Evolutionary conservation across 2,113 vertebrate genomes (phyloP).

Genomic region (Arizona elegans): DNA sequence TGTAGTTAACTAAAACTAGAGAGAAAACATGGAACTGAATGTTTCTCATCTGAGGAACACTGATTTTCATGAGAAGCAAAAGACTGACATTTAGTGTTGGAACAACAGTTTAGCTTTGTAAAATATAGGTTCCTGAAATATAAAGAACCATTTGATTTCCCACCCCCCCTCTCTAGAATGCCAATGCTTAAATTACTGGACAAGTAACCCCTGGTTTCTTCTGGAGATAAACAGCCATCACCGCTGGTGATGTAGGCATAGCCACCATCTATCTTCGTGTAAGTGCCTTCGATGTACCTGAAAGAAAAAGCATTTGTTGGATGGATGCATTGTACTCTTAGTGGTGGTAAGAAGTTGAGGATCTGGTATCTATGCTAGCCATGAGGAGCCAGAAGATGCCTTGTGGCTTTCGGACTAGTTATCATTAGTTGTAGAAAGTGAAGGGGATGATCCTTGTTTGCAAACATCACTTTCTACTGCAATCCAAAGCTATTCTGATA

Average conservation of each 20-base stretch:
- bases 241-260: neutral
- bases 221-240: neutral
- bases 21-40: slow-evolving; percentile 44
- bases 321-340: too few relatives aligned
- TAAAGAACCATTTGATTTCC: slow-evolving; percentile 3
- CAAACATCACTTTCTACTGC: too few relatives aligned
- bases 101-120: slow-evolving; percentile 47
- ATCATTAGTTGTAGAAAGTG: neutral
- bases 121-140: slow-evolving; percentile 48
- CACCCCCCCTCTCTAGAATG: slow-evolving; percentile 37
- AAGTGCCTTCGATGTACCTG: neutral
- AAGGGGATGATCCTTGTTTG: too few relatives aligned
- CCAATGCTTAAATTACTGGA: slow-evolving; percentile 36
- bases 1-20: slow-evolving; percentile 40
- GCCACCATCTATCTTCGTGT: neutral
- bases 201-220: slow-evolving; percentile 10
- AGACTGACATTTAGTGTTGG: slow-evolving; percentile 46
- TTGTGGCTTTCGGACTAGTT: neutral
- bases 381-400: neutral
- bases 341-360: neutral
- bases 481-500: too few relatives aligned
- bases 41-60: slow-evolving; percentile 48
- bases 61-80: slow-evolving; percentile 42
- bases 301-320: too few relatives aligned
- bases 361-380: neutral